phyloP scores from a whole-genome alignment of 1,140 invertebrate species.

The Pogonomyrmex californicus region DNA sequence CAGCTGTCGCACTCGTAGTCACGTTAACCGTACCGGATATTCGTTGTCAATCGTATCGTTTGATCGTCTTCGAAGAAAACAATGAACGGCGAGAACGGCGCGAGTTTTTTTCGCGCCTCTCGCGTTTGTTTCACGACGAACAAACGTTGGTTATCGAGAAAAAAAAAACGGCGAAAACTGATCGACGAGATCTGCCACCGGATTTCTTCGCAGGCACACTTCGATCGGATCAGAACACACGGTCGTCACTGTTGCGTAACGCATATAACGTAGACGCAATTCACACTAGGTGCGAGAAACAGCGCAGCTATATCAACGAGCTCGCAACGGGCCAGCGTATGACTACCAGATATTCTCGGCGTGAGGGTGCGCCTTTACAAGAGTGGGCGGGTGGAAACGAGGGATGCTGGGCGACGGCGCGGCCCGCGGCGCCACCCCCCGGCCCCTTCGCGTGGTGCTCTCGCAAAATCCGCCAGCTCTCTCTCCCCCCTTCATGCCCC shows the following conservation, averaged over 20 bases:
- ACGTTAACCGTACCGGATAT: background rate
- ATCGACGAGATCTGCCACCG: background rate
- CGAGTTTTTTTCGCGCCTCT: constrained; percentile 16
- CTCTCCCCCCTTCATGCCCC: constrained; percentile 39
- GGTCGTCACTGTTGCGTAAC: constrained; percentile 32
- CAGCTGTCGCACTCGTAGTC: background rate
- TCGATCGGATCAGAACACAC: constrained; percentile 46
- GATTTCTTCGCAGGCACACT: background rate
- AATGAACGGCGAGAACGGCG: background rate
- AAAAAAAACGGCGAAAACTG: background rate
- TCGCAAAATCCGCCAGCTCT: constrained; percentile 72
- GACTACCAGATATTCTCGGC: constrained; percentile 84
- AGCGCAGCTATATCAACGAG: constrained; percentile 70
- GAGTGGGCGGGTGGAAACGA: constrained; percentile 78
- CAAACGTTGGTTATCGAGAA: background rate
- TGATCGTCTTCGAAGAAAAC: background rate
- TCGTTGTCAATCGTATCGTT: background rate
- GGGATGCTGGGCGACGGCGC: constrained; percentile 87
- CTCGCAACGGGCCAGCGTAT: constrained; percentile 85
- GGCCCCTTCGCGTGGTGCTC: constrained; percentile 71
- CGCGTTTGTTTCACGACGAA: background rate
- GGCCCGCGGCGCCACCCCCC: constrained; percentile 84
- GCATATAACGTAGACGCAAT: constrained; percentile 31
- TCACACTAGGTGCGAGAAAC: constrained; percentile 54
- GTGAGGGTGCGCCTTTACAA: constrained; percentile 84